Base-by-base conservation (phyloP, 2,113 vertebrate genomes). In the Elanus axillaris region DNA sequence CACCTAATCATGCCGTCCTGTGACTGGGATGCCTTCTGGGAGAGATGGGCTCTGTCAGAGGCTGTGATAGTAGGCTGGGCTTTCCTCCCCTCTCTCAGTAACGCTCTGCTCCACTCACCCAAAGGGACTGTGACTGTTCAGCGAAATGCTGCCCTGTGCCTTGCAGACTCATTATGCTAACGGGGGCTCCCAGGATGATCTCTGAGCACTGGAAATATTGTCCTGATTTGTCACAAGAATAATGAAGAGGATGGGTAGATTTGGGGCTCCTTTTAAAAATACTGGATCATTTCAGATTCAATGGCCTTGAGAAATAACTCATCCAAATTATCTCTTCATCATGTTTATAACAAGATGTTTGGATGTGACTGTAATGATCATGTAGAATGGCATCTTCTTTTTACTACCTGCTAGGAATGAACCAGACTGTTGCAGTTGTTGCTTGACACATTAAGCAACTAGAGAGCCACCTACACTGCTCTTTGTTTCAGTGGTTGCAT, bases 1-100 rank as follows among this genome's bases (percentile, higher is more conserved):
- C 5, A 18, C 13, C 13, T 40, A 8, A 42, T 17, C 0, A 0
- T 34, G 59, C 26, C 2, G 0, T 38, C 8, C 23, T 29, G 42
- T 40, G 75, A 2, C 36, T 48, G 12, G 31, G 14, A 1, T 55
- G 53, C 29, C 10, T 25, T 56, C 15, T 19, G 29, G 83, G 47
- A 48, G 47, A 48, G 40, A 3, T 1, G 31, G 34, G 32, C 18
- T 67, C 26, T 34, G 22, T 3, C 6, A 6, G 47, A 63, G 34
- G 34, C 69, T 82, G 43, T 0, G 3, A 1, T 19, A 60, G 5
- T 15, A 6, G 53, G 23, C 56, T 58, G 76, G 31, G 26, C 45
- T 74, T 71, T 62, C 13, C 23, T 31, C 3, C 16, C 31, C 19
- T 36, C 16, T 16, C 27, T 62, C 5, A 11, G 18, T 7, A 29